These are phyloP conservation scores for Eudorcas thomsonii DNA, from an alignment of 2,113 vertebrate genomes.

Conservation along the genomic window DNA sequence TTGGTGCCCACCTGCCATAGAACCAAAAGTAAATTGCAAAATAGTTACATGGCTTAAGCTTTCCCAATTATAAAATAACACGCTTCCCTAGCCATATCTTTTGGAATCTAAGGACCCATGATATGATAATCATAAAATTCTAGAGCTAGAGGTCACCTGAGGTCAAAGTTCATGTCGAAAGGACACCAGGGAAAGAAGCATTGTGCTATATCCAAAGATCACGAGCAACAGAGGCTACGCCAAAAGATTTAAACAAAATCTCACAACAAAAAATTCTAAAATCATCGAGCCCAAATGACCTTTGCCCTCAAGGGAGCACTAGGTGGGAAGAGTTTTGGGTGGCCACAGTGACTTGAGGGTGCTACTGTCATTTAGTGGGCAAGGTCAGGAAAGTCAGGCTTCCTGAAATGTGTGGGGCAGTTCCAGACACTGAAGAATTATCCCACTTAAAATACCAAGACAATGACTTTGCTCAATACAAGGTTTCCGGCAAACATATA, in stretches of 20 bases:
- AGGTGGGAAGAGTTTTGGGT: not conserved
- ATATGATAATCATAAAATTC: not conserved
- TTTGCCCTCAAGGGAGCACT: not conserved
- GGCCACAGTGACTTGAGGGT: not conserved
- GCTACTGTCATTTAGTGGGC: not conserved
- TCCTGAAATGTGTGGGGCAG: not conserved
- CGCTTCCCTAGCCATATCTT: not conserved
- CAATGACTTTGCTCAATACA: not conserved
- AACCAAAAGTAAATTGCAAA: not conserved
- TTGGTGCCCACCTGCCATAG: not conserved
- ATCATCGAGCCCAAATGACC: not conserved
- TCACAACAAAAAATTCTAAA: constrained; percentile 10
- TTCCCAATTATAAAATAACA: not conserved
- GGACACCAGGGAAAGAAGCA: not conserved
- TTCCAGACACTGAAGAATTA: not conserved
- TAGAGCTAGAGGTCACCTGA: not conserved
- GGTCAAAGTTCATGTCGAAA: not conserved
- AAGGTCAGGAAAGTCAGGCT: not conserved
- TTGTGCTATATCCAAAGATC: not conserved
- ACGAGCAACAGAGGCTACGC: not conserved
- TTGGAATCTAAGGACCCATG: not conserved
- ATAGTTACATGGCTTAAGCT: not conserved
- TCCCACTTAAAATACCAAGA: not conserved
- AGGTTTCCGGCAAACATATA: not conserved
- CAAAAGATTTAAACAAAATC: not conserved